Evolutionary conservation across 2,888 invertebrate species (phyloP), one percentile per base, ranked within the genome.

Genomic region (Epistrophella euchroma): DNA sequence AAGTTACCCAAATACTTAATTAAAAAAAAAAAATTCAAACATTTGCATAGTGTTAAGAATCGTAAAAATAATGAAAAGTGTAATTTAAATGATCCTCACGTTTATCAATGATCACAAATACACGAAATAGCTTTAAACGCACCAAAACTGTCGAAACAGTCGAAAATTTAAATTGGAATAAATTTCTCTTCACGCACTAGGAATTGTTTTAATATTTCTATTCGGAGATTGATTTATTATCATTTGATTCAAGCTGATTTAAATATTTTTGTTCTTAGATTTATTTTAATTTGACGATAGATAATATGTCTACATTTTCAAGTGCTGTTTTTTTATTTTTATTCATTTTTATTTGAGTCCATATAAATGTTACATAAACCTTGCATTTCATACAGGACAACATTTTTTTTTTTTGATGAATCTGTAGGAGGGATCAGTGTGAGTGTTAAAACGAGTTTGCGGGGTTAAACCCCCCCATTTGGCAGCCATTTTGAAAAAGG

Each of bases 41-140:
- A 52, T 66, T 37, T 58, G 28, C 62, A 52, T 35, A 25, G 58
- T 35, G 22, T 50, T 56, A 19, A 47, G 40, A 73, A 62, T 74
- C 60, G 40, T 74, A 50, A 70, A 78, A 15, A 32, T 35, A 47
- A 47, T 73, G 40, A 83, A 74, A 9, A 58, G 9, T 70, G 66
- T 66, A 72, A 75, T 84, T 80, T 75, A 35, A 71, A 84, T 79
- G 75, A 25, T 28, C n/a, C 52, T 66, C 84, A 80, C 84, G 84
- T 85, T 70, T 76, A 15, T 28, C 52, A 37, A 45, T 45, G 58
- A 78, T 71, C 79, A 64, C 70, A 25, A 75, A 79, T 43, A 79
- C 50, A 75, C 71, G 64, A 71, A 71, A 78, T 55, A 66, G 19
- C 19, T 62, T 83, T 52, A 64, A 73, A 22, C 37, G 40, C 62